These are phyloP conservation scores for Drosophila pachea DNA, from an alignment of 1,140 invertebrate genomes.

Conservation along the genomic window DNA sequence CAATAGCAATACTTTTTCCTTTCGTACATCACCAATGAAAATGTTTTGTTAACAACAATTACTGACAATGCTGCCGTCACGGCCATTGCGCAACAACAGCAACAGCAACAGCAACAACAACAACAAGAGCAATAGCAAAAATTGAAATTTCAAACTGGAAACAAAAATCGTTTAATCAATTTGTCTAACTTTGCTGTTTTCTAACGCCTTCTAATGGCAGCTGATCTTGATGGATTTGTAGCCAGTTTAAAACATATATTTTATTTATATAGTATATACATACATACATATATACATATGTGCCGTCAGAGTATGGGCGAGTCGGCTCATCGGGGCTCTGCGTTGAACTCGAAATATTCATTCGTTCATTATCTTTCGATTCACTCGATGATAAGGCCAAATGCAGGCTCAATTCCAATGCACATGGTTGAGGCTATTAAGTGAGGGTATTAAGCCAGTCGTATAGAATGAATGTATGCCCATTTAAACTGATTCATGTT, in stretches of 20 bases:
- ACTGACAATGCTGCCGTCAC: slow-evolving; percentile 32
- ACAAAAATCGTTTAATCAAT: slow-evolving; percentile 28
- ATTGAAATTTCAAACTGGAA: not conserved
- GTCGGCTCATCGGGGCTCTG: no score
- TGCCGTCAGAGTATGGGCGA: no score
- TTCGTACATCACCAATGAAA: slow-evolving; percentile 22
- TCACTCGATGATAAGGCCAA: no score
- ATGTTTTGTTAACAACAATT: slow-evolving; percentile 21
- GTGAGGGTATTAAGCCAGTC: not conserved
- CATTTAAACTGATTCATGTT: no score
- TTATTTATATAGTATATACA: not conserved
- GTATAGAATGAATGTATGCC: no score
- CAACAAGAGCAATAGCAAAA: slow-evolving; percentile 25
- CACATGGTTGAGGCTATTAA: no score
- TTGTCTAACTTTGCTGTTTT: slow-evolving; percentile 47
- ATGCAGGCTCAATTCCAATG: not conserved
- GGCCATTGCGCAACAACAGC: slow-evolving; percentile 38
- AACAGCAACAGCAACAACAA: slow-evolving; percentile 37
- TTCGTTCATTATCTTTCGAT: no score
- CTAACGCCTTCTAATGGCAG: slow-evolving; percentile 47
- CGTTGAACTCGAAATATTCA: no score
- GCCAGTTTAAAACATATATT: no score
- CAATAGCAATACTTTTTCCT: not conserved
- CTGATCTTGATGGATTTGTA: slow-evolving; percentile 12
- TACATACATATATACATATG: no score